A percentile compares a stretch with the other conserved stretches of the same genome.
These are phyloP conservation scores for Cyclophora albipunctata DNA, from an alignment of 2,888 invertebrate genomes.

Conservation along the genomic window DNA sequence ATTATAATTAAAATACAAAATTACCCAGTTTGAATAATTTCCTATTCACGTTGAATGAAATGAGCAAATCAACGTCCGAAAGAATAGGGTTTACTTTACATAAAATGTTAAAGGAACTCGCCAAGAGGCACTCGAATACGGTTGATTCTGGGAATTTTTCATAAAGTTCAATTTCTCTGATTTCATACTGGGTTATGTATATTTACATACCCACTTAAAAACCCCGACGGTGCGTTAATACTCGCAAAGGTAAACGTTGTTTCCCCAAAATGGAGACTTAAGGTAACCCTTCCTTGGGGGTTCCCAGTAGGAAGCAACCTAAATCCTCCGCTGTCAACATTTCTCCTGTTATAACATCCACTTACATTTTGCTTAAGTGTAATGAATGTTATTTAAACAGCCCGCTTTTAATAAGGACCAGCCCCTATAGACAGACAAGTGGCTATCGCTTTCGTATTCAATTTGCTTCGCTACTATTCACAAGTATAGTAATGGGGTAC, in stretches of 20 bases:
- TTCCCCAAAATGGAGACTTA: conserved; percentile 32
- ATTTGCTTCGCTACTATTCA: too few relatives aligned
- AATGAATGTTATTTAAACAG: conserved; percentile 3
- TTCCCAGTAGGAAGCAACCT: conserved; percentile 42
- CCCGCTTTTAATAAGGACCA: neutral
- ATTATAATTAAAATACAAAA: conserved; percentile 12
- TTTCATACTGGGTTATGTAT: conserved; percentile 14
- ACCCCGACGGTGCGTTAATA: conserved; percentile 22
- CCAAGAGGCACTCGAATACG: too few relatives aligned
- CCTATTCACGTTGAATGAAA: neutral
- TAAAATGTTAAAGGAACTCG: too few relatives aligned
- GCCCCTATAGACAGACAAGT: too few relatives aligned
- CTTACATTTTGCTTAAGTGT: conserved; percentile 7
- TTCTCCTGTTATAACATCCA: conserved; percentile 28
- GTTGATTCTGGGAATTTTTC: too few relatives aligned
- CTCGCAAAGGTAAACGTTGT: conserved; percentile 31
- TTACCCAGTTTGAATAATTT: neutral
- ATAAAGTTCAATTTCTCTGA: conserved; percentile 9
- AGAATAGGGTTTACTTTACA: too few relatives aligned
- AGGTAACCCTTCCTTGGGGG: conserved; percentile 27
- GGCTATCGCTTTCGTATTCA: too few relatives aligned
- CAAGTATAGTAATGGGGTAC: too few relatives aligned
- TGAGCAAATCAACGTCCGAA: too few relatives aligned
- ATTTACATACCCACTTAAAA: conserved; percentile 22
- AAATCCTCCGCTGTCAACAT: conserved; percentile 38